Percentiles rank a stretch among this genome's conserved stretches.
Evolutionary conservation across 2,888 invertebrate species (phyloP).

Genomic region (Tachina grossa): DNA sequence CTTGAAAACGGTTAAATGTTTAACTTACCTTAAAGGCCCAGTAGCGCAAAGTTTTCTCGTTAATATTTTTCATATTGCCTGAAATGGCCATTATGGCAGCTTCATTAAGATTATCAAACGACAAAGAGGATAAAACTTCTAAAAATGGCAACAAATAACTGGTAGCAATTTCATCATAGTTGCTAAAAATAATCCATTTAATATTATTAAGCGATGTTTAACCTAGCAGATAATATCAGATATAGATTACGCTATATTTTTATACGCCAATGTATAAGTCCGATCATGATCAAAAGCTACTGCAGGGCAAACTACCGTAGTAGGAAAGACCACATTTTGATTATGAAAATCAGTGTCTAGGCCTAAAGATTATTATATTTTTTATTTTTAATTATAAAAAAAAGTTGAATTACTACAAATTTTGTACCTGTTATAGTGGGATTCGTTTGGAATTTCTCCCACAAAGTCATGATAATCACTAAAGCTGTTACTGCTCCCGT

Average conservation of each 20-base stretch:
- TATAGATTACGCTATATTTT: slow-evolving; percentile 77
- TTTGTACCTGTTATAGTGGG: slow-evolving; percentile 89
- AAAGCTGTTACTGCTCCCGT: slow-evolving; percentile 88
- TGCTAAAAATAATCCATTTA: slow-evolving; percentile 68
- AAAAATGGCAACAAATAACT: slow-evolving; percentile 79
- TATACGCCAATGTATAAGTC: slow-evolving; percentile 77
- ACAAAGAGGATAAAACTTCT: slow-evolving; percentile 81
- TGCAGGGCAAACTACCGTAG: slow-evolving; percentile 87
- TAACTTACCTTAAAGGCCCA: slow-evolving; percentile 77
- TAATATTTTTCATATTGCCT: slow-evolving; percentile 73
- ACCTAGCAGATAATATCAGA: neutral
- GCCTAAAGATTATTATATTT: slow-evolving; percentile 80
- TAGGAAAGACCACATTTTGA: slow-evolving; percentile 90
- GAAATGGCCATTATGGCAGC: slow-evolving; percentile 74
- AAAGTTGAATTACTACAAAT: neutral
- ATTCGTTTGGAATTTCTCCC: slow-evolving; percentile 93
- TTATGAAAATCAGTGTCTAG: slow-evolving; percentile 92
- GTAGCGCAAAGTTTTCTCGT: slow-evolving; percentile 76
- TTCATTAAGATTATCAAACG: slow-evolving; percentile 81
- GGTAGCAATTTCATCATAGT: slow-evolving; percentile 76
- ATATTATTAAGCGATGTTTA: neutral
- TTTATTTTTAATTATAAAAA: neutral
- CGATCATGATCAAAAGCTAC: slow-evolving; percentile 84
- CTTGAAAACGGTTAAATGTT: neutral
- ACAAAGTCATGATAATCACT: slow-evolving; percentile 89